These are phyloP conservation scores for Cynaeus angustus DNA, from an alignment of 2,888 invertebrate species.

Conservation along the genomic window DNA sequence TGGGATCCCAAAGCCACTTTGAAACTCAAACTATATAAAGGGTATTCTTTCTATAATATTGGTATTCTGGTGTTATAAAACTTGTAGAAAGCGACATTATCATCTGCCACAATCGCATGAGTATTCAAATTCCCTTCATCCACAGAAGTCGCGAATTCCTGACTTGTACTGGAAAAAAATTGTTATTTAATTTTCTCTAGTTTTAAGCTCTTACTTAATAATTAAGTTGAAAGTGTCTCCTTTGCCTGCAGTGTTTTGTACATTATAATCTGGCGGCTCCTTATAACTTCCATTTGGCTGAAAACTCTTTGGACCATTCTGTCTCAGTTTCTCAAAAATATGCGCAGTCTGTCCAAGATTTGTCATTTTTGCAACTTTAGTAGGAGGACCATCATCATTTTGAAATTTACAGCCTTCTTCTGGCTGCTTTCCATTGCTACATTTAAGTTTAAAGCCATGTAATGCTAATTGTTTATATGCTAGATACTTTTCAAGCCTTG, in stretches of 20 bases:
- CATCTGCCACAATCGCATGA: conserved; percentile 5
- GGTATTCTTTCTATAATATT: too few species aligned
- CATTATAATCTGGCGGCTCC: background rate
- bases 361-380: conserved; percentile 21
- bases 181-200: background rate
- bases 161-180: conserved; percentile 11
- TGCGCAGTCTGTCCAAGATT: background rate
- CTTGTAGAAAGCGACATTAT: conserved; percentile 27
- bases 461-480: conserved; percentile 21
- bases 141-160: background rate
- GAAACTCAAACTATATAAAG: too few species aligned
- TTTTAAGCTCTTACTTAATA: conserved; percentile 3
- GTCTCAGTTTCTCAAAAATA: conserved; percentile 21
- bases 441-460: conserved; percentile 31
- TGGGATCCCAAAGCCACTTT: too few species aligned
- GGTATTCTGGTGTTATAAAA: conserved; percentile 5
- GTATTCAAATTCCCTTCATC: background rate
- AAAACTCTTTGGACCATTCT: conserved; percentile 19
- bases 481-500: conserved; percentile 9
- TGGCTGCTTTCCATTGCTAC: background rate
- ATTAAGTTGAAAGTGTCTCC: background rate
- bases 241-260: background rate
- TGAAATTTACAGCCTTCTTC: background rate
- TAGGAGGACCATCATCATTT: conserved; percentile 6
- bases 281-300: background rate